A percentile compares a stretch with the other conserved stretches of the same genome.
These are phyloP conservation scores for Anableps anableps DNA, from an alignment of 2,797 vertebrate genomes.

Conservation along the genomic window DNA sequence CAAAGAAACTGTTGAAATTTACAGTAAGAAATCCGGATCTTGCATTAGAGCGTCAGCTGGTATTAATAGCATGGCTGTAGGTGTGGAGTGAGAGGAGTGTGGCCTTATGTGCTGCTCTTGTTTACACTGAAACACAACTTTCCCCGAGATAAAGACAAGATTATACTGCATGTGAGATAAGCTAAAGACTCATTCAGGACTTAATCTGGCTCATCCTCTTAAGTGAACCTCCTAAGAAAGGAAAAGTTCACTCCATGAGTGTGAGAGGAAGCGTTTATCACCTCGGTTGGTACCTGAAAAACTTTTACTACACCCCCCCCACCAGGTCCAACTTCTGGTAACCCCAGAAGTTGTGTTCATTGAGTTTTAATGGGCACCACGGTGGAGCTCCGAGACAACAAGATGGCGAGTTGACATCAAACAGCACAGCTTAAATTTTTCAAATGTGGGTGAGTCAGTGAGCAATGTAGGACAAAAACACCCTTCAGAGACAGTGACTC, in stretches of 20 bases:
- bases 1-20: constrained; percentile 46
- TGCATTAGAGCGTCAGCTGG: constrained; percentile 47
- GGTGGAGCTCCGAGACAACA: constrained; percentile 56
- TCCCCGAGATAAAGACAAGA: constrained; percentile 60
- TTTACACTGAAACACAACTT: constrained; percentile 61
- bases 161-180: constrained; percentile 63
- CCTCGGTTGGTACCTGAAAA: constrained; percentile 53
- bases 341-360: constrained; percentile 48
- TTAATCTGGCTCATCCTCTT: constrained; percentile 66
- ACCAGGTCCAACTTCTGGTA: constrained; percentile 68
- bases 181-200: constrained; percentile 61
- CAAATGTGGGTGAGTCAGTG: constrained; percentile 62
- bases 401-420: constrained; percentile 65
- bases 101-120: constrained; percentile 58
- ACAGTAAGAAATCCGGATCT: constrained; percentile 24
- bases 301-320: constrained; percentile 49
- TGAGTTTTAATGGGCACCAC: constrained; percentile 35
- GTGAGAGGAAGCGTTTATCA: constrained; percentile 36
- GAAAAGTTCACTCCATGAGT: constrained; percentile 24
- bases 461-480: constrained; percentile 62
- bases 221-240: constrained; percentile 34
- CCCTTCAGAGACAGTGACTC: constrained; percentile 61
- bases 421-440: constrained; percentile 48
- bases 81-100: constrained; percentile 70
- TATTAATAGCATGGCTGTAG: constrained; percentile 74